Evolutionary conservation across 1,140 invertebrate genomes (phyloP).

Genomic region (Amphibalanus amphitrite): DNA sequence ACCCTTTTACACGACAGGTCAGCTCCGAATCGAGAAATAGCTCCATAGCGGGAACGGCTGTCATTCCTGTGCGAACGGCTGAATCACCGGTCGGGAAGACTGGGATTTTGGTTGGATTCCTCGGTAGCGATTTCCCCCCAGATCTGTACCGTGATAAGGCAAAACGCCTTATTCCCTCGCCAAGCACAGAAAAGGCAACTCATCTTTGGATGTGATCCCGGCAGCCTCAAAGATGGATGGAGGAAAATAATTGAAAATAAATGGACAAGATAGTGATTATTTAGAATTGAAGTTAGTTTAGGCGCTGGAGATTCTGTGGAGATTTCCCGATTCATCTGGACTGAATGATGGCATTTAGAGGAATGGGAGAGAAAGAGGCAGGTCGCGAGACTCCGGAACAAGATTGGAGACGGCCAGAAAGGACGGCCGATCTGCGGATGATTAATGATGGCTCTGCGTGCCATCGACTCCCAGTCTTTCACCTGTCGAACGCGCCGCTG

Average conservation of each 20-base stretch:
- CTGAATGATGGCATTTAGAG: neutral
- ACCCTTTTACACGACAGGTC: neutral
- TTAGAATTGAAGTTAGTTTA: constrained; percentile 2
- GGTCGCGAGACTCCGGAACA: neutral
- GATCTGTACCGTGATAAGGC: neutral
- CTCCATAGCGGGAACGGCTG: too few species aligned
- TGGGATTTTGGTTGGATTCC: neutral
- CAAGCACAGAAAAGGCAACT: neutral
- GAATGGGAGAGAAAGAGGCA: neutral
- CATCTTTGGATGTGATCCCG: neutral
- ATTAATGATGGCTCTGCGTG: neutral
- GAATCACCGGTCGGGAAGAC: too few species aligned
- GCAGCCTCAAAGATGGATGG: neutral
- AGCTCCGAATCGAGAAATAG: too few species aligned
- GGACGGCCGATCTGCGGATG: neutral
- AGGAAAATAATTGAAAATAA: neutral
- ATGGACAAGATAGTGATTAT: constrained; percentile 1
- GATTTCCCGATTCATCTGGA: neutral
- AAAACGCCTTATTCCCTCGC: neutral
- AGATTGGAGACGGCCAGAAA: neutral
- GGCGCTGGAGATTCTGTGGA: neutral
- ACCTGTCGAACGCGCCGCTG: too few species aligned
- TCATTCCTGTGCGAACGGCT: too few species aligned
- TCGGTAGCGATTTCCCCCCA: neutral
- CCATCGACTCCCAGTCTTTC: too few species aligned